Evolutionary conservation across 2,113 vertebrate species (phyloP), one percentile per base, ranked within the genome.

Genomic region (Hylia prasina): DNA sequence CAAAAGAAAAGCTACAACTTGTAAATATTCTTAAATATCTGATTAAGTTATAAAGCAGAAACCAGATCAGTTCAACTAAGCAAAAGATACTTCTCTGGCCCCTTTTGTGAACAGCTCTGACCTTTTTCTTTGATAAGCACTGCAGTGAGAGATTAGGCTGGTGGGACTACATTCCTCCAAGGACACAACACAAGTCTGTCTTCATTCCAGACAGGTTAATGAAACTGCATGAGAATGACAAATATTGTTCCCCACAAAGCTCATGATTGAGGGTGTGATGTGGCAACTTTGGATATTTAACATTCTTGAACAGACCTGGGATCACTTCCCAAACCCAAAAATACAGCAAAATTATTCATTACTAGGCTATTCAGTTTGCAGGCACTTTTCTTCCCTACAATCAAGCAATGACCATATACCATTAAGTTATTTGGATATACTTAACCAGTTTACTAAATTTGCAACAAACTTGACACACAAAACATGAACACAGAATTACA

Each of bases 81-180:
- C 72, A 94, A 89, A 61, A 44, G 35, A 21, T 37, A 68, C 6
- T 78, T 80, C 13, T 64, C 40, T 85, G 88, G 73, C 37, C 40
- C 45, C 57, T 63, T 54, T 51, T 63, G 47, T n/a, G 76, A 90
- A 87, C 66, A 84, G 47, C 58, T 86, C 75, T 87, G 70, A 73
- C 40, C 8, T 39, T 86, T 56, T 76, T 61, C 64, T 80, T 48
- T 64, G 84, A 87, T 78, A 93, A 72, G 31, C 39, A 54, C 15
- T 37, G 61, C 33, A 90, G 65, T 31, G n/a, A 76, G 54, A 92
- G 88, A 54, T 71, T 42, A 82, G 21, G 50, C 90, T 51, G 73
- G 97, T 97, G 93, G 88, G 81, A 80, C 90, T 21, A 73, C 97
- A 97, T 98, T 98, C 98, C 96, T 97, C 81, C 94, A 85, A 96